Evolutionary conservation across 2,797 vertebrate species (phyloP), one percentile per base, ranked within the genome.

Genomic region (Stomatorhinus walkeri): DNA sequence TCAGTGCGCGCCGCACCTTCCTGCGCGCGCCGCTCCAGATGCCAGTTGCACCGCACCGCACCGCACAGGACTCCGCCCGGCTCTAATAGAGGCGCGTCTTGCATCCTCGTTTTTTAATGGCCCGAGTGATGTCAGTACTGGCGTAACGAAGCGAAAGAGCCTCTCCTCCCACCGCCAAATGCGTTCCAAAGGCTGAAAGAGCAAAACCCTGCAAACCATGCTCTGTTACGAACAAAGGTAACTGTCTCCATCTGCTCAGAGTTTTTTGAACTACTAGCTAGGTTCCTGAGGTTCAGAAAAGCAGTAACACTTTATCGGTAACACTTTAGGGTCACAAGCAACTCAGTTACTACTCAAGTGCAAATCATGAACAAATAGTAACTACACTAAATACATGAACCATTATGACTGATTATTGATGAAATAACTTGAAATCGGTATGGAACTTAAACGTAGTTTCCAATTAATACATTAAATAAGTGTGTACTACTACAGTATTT

Each of bases 61-160:
- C 72, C 89, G 85, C 36, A 10, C 83, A 68, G 76, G 90, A 89
- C 90, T 88, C 85, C 85, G 89, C 88, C 89, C 88, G 79, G 88
- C 90, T 92, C 68, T 87, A 89, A 89, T 88, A 84, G 89, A 76
- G 64, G 81, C 81, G 89, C 81, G 89, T 91, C 93, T 93, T 90
- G 88, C 91, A 91, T 91, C 85, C 92, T 92, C 90, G 90, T 91
- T 92, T 91, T 91, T 93, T 91, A 91, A 81, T 90, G 92, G 90
- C 91, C 90, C 88, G 90, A 89, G 90, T 95, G 95, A 96, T 95
- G 95, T 96, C 95, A 95, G 68, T 91, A 90, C 91, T 91, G 90
- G 92, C 83, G 89, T 87, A 85, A 89, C 88, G 16, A 64, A 22
- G n/a, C 48, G n/a, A 54, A 87, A 87, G 9, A 36, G n/a, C 48